Evolutionary conservation across 2,888 invertebrate species (phyloP), one percentile per base, ranked within the genome.

Genomic region (Drosophila cognata): DNA sequence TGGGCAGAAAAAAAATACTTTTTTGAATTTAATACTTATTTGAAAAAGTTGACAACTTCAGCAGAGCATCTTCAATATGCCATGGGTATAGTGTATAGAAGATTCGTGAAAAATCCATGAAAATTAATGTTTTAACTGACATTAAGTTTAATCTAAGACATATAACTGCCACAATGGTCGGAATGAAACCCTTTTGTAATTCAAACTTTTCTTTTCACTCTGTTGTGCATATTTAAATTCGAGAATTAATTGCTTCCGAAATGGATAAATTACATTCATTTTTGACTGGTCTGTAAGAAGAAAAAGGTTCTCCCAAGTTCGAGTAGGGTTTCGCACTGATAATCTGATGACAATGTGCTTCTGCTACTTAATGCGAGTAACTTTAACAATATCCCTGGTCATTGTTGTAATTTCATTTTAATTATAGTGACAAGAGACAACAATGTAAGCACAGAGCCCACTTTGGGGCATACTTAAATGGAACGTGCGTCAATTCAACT

Each of bases 351-450:
- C 63, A 77, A 58, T 52, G 58, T 43, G 50, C 46, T 57, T 59
- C 41, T 51, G 51, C 36, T 52, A 6, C 36, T 41, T 16, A 52
- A 33, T 25, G 21, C 4, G 46, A 48, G 43, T 31, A 60, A 64
- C 52, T 63, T 61, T n/a, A 61, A 63, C 51, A 70, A 67, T 59
- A 72, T 58, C 58, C 56, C 59, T 60, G 62, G 56, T 56, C 65
- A 74, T 80, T 79, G 74, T 74, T 78, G 79, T 81, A 87, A 76
- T 75, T 73, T 79, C 72, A 81, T 71, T 79, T 74, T 71, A 79
- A 84, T 70, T 80, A 74, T 51, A 78, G 61, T 55, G 71, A 73
- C 71, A 78, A 69, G 41, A 62, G 36, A 72, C 70, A 59, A 64
- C 59, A 66, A 62, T 46, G 46, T 25, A 65, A 72, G 73, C 5